A percentile compares a stretch with the other conserved stretches of the same genome.
These are phyloP conservation scores for Micropterix aruncella DNA, from an alignment of 2,888 invertebrate genomes.

Conservation along the genomic window DNA sequence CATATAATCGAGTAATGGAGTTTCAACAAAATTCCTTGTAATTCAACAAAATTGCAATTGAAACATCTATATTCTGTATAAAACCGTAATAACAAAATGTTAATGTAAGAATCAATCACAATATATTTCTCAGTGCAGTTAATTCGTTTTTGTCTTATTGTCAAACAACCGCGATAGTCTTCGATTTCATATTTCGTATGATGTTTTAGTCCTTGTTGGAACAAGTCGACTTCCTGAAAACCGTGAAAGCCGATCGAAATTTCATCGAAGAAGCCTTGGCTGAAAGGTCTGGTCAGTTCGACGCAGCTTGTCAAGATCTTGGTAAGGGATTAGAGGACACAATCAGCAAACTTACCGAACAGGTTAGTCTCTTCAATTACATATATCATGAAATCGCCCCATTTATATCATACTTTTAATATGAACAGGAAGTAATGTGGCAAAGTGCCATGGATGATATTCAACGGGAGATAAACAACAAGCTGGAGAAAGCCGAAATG, in stretches of 20 bases:
- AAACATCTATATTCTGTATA: too few species aligned
- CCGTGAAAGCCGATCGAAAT: conserved; percentile 53
- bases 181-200: background rate
- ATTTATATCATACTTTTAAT: too few species aligned
- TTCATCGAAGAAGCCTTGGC: conserved; percentile 58
- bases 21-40: too few species aligned
- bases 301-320: conserved; percentile 51
- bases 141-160: too few species aligned
- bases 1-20: too few species aligned
- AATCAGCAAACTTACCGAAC: conserved; percentile 42
- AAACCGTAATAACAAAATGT: too few species aligned
- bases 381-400: background rate
- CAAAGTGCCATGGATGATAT: conserved; percentile 52
- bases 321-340: conserved; percentile 49
- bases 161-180: too few species aligned
- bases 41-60: too few species aligned
- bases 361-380: conserved; percentile 19
- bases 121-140: too few species aligned
- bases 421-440: conserved; percentile 41
- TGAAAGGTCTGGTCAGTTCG: conserved; percentile 62
- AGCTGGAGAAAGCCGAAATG: conserved; percentile 51
- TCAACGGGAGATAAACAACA: conserved; percentile 49
- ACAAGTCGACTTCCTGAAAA: conserved; percentile 50
- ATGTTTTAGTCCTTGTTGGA: conserved; percentile 39
- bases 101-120: too few species aligned